Base-by-base conservation (phyloP, 2,888 invertebrate species). In the Plagodis pulveraria region DNA sequence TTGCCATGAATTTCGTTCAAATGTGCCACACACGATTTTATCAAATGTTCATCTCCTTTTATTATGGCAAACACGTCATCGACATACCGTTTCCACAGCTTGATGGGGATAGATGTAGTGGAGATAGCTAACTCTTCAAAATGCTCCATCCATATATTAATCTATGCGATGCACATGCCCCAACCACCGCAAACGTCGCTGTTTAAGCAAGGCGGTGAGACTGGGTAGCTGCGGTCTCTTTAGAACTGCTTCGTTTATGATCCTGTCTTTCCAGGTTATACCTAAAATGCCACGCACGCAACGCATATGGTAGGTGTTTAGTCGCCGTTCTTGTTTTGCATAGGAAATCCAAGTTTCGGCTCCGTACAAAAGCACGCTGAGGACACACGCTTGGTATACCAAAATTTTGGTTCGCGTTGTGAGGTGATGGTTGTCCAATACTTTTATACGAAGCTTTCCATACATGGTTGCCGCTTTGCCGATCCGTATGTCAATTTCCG, bases 391-490 rank as follows among this genome's bases (percentile, higher is more conserved):
- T 38, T 62, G 63, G 12, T 59, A 61, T 5, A 61, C 50, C 7
- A 50, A 10, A 22, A 52, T 44, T 11, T 56, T 56, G 11, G 47
- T 47, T 43, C 22, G 48, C 6, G 35, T 22, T 35, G 56, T 50
- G 2, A 60, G 53, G 8, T 57, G 48, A 10, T 62, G 59, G 22
- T 64, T 57, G 7, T 52, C 12, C 53, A 53, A 60, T 40, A 58
- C 59, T 50, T 55, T 55, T 46, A 48, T 11, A 46, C 44, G 33
- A 10, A 60, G 51, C 50, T 50, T 60, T n/a, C 61, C 62, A 35
- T 61, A 64, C 54, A 60, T 56, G n/a, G 55, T 56, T 5, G 54
- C 55, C 22, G 60, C 59, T 42, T 57, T 58, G n/a, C 59, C 62
- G 55, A 63, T 58, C 35, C 62, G 59, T 34, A 40, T 62, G 42